Evolutionary conservation across 2,113 vertebrate species (phyloP), one percentile per base, ranked within the genome.

Genomic region (Galemys pyrenaicus): DNA sequence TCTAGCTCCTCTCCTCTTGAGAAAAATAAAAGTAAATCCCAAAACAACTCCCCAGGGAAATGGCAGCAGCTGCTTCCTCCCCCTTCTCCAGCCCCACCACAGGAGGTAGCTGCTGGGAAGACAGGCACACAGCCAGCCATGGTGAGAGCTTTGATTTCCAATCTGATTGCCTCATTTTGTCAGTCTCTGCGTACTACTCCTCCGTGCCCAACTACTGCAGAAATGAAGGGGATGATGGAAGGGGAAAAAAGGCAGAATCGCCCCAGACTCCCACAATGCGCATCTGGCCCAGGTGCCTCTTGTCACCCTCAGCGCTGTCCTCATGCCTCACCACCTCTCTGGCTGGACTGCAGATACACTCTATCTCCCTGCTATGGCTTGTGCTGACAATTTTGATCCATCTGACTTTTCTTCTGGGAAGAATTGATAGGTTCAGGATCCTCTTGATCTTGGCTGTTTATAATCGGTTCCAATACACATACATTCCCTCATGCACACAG

Each of bases 21-120:
- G 60, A 93, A 44, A 92, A 94, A 93, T 84, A 82, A 78, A 94
- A 97, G 68, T 75, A 79, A 96, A 87, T 80, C 56, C 56, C 67
- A 44, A 92, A 95, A 82, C 78, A 90, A 85, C 30, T 90, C 85
- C 86, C 37, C 16, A 28, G 62, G 60, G 87, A 83, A 83, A 91
- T 6, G 37, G 75, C 65, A 87, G 77, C 90, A 95, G 93, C 58
- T 87, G 84, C 71, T 56, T 73, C 71, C 30, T 67, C 65, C 32
- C 11, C 39, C 68, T 78, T 51, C 60, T 12, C 32, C 78, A 65
- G 68, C 13, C 79, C 94, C 80, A 1, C 64, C 46, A 9, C 0
- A 10, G 94, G 93, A 87, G 83, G 51, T 26, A n/a, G 83, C 70
- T 64, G 67, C 3, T 11, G 39, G 37, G 4, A 85, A 94, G 49